Evolutionary conservation across 2,113 vertebrate genomes (phyloP).

Genomic region (Bufo gargarizans): DNA sequence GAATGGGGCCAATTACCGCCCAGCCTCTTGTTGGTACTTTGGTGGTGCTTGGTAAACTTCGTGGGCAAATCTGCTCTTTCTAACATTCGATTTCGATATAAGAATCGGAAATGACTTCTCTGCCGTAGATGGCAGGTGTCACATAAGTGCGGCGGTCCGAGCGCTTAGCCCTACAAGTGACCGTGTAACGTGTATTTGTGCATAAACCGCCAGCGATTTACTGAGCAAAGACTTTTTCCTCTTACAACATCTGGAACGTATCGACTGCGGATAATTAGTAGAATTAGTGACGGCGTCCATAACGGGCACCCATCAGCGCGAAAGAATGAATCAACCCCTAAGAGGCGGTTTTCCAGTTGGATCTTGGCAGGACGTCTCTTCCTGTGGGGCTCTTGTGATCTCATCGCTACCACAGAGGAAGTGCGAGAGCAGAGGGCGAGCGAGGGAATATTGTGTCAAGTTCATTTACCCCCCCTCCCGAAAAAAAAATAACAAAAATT

Average conservation of each 20-base stretch:
- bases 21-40: neutral
- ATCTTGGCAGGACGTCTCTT: neutral
- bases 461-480: too few relatives aligned
- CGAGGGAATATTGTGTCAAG: neutral
- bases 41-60: too few relatives aligned
- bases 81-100: neutral
- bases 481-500: neutral
- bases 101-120: neutral
- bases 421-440: neutral
- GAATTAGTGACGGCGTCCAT: neutral
- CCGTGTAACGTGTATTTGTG: neutral
- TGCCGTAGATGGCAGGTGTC: neutral
- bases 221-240: neutral
- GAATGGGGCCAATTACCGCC: too few relatives aligned
- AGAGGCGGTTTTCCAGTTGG: neutral
- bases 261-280: too few relatives aligned
- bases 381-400: slow-evolving; percentile 2
- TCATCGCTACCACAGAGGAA: slow-evolving; percentile 10
- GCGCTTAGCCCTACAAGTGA: neutral
- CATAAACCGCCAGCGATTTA: neutral
- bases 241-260: neutral
- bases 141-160: neutral
- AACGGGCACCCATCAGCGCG: neutral
- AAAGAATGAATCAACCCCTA: neutral
- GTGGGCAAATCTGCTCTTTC: neutral